Base-by-base conservation (phyloP, 2,797 vertebrate species). In the Lagodon rhomboides region DNA sequence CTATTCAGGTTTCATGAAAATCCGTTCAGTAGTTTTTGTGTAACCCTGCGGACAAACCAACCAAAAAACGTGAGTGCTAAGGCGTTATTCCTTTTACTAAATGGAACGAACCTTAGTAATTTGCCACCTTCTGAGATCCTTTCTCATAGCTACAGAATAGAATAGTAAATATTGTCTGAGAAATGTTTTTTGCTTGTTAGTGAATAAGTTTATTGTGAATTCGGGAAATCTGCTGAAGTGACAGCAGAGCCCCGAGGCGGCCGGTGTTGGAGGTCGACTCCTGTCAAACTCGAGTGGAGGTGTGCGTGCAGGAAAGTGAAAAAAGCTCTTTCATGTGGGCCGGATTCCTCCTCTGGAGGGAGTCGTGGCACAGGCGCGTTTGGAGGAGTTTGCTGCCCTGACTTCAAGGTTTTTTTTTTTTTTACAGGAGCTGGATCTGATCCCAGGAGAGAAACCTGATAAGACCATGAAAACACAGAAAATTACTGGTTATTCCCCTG, bases 331-430 rank as follows among this genome's bases (percentile, higher is more conserved):
- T 83, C 13, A 68, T 75, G 62, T 62, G 41, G 20, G 65, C 62
- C 62, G 43, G 44, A 65, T 79, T 75, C 60, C 22, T 73, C 82
- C 81, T 89, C 74, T 61, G 82, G 76, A 85, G 80, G 69, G 79
- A 87, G 77, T 23, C 68, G 78, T 64, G 74, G 66, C 12, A 67
- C 74, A 73, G 23, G 43, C 61, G 62, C n/a, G 79, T 82, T 63
- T 74, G n/a, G 61, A 56, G 47, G 61, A 62, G 30, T 83, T 70
- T 68, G 43, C 73, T 69, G 60, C 74, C 51, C 59, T 78, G 75
- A 67, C 77, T 76, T 68, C 3, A 69, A 64, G 67, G 68, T 38
- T 38, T 38, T 38, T 34, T 34, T 34, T 34, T 34, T 0, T 38
- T 75, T 83, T 80, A 61, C 60, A 75, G 68, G 59, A 77, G 66